phyloP scores from a whole-genome alignment of 1,140 invertebrate species.

The Drosophila mauritiana region DNA sequence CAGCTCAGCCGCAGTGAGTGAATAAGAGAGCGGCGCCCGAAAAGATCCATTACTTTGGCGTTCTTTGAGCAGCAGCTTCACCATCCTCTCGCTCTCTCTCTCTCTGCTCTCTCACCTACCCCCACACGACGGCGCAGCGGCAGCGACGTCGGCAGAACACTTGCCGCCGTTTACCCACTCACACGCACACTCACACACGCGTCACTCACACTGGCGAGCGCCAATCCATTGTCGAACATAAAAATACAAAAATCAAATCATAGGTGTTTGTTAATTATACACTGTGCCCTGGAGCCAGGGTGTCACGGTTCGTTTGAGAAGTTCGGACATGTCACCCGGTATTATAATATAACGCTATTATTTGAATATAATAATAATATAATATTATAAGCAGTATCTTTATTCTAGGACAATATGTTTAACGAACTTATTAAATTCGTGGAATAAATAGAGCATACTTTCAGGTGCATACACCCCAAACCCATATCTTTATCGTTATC shows the following conservation, averaged over 20 bases:
- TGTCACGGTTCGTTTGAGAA: conserved; percentile 13
- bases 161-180: conserved; percentile 76
- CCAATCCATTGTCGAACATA: conserved; percentile 57
- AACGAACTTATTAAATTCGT: too few relatives aligned
- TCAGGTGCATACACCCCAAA: too few relatives aligned
- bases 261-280: conserved; percentile 72
- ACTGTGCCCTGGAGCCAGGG: conserved; percentile 38
- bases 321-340: not conserved
- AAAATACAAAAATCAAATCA: conserved; percentile 69
- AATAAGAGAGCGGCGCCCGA: conserved; percentile 31
- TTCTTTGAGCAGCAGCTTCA: conserved; percentile 54
- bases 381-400: too few relatives aligned
- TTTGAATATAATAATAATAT: not conserved
- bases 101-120: conserved; percentile 37
- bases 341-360: not conserved
- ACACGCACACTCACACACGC: conserved; percentile 26
- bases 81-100: not conserved
- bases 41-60: conserved; percentile 68
- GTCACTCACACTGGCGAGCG: conserved; percentile 16
- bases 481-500: too few relatives aligned
- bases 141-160: conserved; percentile 63
- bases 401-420: too few relatives aligned
- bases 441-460: too few relatives aligned
- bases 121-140: conserved; percentile 62
- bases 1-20: conserved; percentile 3